Percentiles rank a stretch among this genome's conserved stretches.
Conservation (phyloP, 2,888 invertebrate genomes). For the Hemistola chrysoprasaria region DNA sequence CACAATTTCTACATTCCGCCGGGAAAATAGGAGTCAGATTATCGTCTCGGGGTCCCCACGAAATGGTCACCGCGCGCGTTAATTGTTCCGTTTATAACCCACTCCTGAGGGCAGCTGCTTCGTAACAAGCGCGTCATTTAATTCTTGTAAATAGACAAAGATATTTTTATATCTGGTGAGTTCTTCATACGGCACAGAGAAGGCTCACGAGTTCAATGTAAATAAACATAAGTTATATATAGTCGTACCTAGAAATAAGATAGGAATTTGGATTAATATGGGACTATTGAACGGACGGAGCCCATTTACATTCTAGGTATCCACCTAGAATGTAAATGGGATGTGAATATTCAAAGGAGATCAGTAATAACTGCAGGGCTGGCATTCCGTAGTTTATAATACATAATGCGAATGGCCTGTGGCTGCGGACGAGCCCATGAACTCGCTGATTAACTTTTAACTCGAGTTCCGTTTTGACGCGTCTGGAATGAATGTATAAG, state of each 20-base stretch:
- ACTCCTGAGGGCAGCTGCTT: conserved; percentile 76
- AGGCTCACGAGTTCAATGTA: conserved; percentile 68
- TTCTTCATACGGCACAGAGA: conserved; percentile 63
- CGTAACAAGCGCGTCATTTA: conserved; percentile 74
- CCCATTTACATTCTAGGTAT: no score
- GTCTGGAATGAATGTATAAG: conserved; percentile 9
- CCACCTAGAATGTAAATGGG: conserved; percentile 24
- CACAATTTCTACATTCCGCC: conserved; percentile 25
- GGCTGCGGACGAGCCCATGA: conserved; percentile 3
- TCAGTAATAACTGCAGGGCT: conserved; percentile 18
- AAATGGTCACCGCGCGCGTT: conserved; percentile 55
- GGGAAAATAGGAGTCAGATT: conserved; percentile 20
- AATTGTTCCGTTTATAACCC: conserved; percentile 78
- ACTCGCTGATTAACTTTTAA: conserved; percentile 15
- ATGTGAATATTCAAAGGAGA: conserved; percentile 18
- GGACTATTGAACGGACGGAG: conserved; percentile 13
- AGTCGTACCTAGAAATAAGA: conserved; percentile 13
- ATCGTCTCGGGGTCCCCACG: conserved; percentile 35
- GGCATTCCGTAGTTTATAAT: conserved; percentile 15
- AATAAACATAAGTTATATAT: conserved; percentile 59
- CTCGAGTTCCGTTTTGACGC: conserved; percentile 10
- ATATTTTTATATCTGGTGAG: conserved; percentile 78
- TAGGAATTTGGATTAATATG: conserved; percentile 8
- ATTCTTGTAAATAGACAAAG: conserved; percentile 79
- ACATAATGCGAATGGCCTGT: conserved; percentile 11